Conservation (phyloP, 2,113 vertebrate species). For the Microtus richardsoni region DNA sequence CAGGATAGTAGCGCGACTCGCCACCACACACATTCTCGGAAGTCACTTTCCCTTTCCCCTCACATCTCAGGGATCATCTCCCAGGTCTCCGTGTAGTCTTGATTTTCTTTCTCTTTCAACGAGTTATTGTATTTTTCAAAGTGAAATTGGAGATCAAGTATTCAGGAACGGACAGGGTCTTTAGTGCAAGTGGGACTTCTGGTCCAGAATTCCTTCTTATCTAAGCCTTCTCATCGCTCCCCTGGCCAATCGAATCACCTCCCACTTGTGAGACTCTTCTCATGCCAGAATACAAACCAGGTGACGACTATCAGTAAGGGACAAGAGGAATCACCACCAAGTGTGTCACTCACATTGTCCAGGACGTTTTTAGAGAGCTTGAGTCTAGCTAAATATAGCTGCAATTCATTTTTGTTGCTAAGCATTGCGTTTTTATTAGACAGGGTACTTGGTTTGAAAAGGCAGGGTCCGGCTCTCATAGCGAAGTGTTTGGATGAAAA, state of each 20-base stretch:
- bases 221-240: constrained; percentile 39
- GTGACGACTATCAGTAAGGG: constrained; percentile 56
- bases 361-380: constrained; percentile 60
- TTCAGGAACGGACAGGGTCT: background rate
- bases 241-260: constrained; percentile 55
- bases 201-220: background rate
- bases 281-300: constrained; percentile 50
- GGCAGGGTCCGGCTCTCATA: constrained; percentile 35
- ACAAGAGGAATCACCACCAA: constrained; percentile 53
- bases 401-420: constrained; percentile 74
- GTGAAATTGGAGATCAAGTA: constrained; percentile 40
- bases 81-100: background rate
- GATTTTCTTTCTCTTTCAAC: constrained; percentile 28
- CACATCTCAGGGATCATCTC: background rate
- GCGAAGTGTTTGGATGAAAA: background rate
- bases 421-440: constrained; percentile 76
- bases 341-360: constrained; percentile 63
- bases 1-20: background rate
- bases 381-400: constrained; percentile 71
- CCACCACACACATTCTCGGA: background rate
- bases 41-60: background rate
- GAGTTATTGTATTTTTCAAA: constrained; percentile 4
- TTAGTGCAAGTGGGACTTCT: background rate
- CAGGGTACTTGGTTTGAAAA: constrained; percentile 53
- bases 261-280: constrained; percentile 35